Conservation (phyloP, 2,888 invertebrate genomes). For the Drosophila hamatofila region DNA sequence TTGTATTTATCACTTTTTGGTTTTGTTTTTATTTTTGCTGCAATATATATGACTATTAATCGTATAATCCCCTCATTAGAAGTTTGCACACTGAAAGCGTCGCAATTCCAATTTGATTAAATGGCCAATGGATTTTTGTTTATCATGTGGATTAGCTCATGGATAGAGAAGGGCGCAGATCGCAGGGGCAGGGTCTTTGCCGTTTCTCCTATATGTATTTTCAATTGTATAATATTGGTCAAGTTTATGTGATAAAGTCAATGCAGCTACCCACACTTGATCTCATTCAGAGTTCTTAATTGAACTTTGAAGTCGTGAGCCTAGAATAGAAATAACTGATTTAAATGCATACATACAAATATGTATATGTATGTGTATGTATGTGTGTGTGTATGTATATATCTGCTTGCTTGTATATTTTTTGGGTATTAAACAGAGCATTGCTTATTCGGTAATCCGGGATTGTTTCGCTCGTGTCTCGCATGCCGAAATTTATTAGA, state of each 20-base stretch:
- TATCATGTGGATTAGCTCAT: conserved; percentile 27
- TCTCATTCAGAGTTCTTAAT: conserved; percentile 24
- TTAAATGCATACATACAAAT: background rate
- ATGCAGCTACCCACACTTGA: conserved; percentile 25
- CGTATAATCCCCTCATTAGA: conserved; percentile 4
- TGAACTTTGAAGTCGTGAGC: background rate
- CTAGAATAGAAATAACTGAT: background rate
- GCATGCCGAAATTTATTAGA: conserved; percentile 29
- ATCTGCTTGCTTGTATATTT: background rate
- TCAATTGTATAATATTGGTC: conserved; percentile 56
- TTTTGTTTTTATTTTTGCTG: background rate
- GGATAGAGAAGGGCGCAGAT: background rate
- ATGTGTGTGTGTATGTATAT: background rate
- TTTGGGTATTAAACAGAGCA: conserved; percentile 24
- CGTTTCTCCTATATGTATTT: conserved; percentile 15
- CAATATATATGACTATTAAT: background rate
- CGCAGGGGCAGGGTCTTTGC: background rate
- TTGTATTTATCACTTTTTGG: background rate
- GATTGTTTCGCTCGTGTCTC: conserved; percentile 32
- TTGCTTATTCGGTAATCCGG: conserved; percentile 27
- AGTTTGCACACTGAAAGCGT: background rate
- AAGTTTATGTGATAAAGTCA: conserved; percentile 49
- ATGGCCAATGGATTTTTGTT: conserved; percentile 16
- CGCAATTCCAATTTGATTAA: conserved; percentile 21
- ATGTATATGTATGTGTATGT: background rate